Percentiles rank a stretch among this genome's conserved stretches.
Conservation (phyloP, 2,113 vertebrate species). For the Elaphurus davidianus region DNA sequence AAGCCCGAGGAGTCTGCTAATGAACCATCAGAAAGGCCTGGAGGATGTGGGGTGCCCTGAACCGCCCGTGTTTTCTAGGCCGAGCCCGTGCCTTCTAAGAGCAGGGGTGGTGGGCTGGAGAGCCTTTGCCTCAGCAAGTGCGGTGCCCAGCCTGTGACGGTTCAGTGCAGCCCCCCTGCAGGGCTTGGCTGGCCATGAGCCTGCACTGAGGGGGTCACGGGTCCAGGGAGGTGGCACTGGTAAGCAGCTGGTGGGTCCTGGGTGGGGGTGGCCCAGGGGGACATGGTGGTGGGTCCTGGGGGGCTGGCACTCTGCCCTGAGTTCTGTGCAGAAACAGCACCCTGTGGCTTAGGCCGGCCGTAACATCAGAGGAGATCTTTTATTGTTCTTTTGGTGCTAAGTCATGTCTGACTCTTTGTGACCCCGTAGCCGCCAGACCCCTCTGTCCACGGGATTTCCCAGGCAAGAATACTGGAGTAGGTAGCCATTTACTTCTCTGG, state of each 20-base stretch:
- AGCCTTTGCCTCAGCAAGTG: not conserved
- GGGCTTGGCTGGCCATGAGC: rapidly evolving
- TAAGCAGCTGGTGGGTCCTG: rapidly evolving
- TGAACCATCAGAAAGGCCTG: not conserved
- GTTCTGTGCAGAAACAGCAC: rapidly evolving
- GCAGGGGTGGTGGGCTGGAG: rapidly evolving
- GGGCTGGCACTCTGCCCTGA: rapidly evolving
- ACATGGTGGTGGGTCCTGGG: not conserved
- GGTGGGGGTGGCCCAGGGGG: not conserved
- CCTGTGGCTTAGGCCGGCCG: rapidly evolving
- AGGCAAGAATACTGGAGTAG: not conserved
- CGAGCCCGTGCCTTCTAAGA: not conserved
- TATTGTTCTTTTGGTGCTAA: not conserved
- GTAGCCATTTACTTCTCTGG: not conserved
- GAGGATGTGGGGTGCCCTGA: rapidly evolving
- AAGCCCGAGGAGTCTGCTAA: not conserved
- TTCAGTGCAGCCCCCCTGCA: rapidly evolving
- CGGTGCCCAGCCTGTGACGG: rapidly evolving
- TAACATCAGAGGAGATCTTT: rapidly evolving
- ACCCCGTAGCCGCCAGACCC: not conserved
- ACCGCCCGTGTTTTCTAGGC: rapidly evolving
- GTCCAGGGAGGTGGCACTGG: not conserved
- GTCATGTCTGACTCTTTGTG: not conserved
- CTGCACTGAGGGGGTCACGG: not conserved
- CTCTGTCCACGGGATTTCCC: not conserved